Percentiles rank a stretch among this genome's conserved stretches.
phyloP scores from a whole-genome alignment of 2,113 vertebrate species.

The Cryptotis parvus region DNA sequence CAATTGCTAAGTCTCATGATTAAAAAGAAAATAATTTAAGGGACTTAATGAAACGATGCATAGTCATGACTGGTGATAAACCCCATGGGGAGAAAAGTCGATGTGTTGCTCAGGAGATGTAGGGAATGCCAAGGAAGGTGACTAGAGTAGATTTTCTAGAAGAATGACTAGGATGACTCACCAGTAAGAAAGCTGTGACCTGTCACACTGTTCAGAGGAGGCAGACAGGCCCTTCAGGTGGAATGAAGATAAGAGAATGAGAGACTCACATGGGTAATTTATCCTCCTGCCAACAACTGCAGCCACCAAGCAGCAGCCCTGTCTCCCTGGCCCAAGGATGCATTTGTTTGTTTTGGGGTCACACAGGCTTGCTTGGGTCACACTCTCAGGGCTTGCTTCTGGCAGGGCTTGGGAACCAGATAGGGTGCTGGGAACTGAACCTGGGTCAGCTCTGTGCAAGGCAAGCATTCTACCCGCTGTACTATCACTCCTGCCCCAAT shows the following conservation, averaged over 20 bases:
- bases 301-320: too few species aligned
- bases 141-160: conserved; percentile 23
- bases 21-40: neutral
- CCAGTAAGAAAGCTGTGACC: neutral
- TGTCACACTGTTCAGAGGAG: neutral
- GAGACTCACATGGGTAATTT: neutral
- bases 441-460: too few species aligned
- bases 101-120: neutral
- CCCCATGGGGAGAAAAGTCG: neutral
- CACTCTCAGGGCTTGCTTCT: too few species aligned
- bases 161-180: neutral
- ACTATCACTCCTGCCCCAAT: too few species aligned
- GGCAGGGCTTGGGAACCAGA: too few species aligned
- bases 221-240: neutral
- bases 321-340: too few species aligned
- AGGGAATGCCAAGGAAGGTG: neutral
- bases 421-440: too few species aligned
- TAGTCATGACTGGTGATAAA: neutral
- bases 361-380: too few species aligned
- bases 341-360: too few species aligned
- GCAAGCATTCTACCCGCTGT: too few species aligned
- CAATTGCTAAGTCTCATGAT: neutral
- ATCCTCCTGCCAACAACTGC: too few species aligned
- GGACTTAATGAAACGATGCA: neutral
- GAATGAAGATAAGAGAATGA: neutral